phyloP scores from a whole-genome alignment of 2,888 invertebrate species.

The Nemurella pictetii region DNA sequence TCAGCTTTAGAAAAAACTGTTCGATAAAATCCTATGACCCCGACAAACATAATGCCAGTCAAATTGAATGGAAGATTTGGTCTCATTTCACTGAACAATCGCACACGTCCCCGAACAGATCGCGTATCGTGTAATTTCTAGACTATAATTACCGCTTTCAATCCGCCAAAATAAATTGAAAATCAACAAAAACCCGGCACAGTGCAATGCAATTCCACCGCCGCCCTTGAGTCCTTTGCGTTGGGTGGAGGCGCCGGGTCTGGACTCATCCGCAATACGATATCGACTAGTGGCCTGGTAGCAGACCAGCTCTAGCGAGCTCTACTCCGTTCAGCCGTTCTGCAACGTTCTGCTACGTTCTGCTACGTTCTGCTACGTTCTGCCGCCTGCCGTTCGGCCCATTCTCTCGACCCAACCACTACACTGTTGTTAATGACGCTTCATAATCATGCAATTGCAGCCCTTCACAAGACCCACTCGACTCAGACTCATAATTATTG shows the following conservation, averaged over 20 bases:
- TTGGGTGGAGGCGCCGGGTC: not conserved
- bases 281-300: not conserved
- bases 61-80: not conserved
- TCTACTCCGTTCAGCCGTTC: no score
- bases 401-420: not conserved
- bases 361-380: not conserved
- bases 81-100: not conserved
- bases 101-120: not conserved
- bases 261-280: no score
- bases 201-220: not conserved
- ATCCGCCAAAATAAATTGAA: not conserved
- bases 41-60: not conserved
- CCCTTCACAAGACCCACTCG: not conserved
- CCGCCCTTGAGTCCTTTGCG: no score
- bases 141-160: not conserved
- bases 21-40: not conserved
- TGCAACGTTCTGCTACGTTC: not conserved
- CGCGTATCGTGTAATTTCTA: not conserved
- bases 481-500: not conserved
- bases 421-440: not conserved
- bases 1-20: not conserved
- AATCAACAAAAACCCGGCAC: no score
- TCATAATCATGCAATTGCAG: not conserved
- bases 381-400: no score
- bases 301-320: not conserved